Evolutionary conservation across 2,113 vertebrate species (phyloP), one percentile per base, ranked within the genome.

Genomic region (Dryoscopus gambensis): DNA sequence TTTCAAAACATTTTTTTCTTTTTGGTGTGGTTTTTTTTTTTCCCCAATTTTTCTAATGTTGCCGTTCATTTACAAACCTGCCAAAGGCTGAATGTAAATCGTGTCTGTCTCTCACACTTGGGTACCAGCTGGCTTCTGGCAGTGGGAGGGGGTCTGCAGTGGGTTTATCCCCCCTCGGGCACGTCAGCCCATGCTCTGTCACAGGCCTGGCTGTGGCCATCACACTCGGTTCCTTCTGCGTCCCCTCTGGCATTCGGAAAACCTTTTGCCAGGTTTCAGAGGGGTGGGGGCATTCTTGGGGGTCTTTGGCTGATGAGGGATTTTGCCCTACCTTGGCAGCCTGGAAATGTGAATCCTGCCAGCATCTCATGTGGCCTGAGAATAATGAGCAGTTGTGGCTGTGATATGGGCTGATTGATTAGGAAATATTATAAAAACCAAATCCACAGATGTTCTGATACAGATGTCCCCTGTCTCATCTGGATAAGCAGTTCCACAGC

Each of bases 301-400:
- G 24, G 37, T 55, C 50, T 42, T 24, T 37, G 60, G 4, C 22
- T 53, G 40, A 13, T 1, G 7, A 37, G 57, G 33, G 27, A 4
- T 20, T 44, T 39, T 50, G 46, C 52, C 0, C 0, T 47, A 3
- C 31, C 37, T 16, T 4, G 4, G 74, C 10, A 14, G 39, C 31
- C 31, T 56, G 52, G 69, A 23, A 64, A 12, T 11, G 35, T 27
- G 62, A 31, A n/a, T 5, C 10, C 33, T 46, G 57, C 89, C 69
- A 70, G 52, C 21, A 9, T 71, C 69, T 67, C 37, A 3, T 1
- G 0, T 13, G 35, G 70, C n/a, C 28, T 9, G 9, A 62, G 37
- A 39, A 19, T 25, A 46, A 40, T 0, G 28, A 87, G 40, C 65
- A 35, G 59, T 12, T 30, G 13, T 49, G 14, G 44, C 39, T 49